A percentile compares a stretch with the other conserved stretches of the same genome.
These are phyloP conservation scores for Chrysopa pallens DNA, from an alignment of 1,140 invertebrate genomes.

Conservation along the genomic window DNA sequence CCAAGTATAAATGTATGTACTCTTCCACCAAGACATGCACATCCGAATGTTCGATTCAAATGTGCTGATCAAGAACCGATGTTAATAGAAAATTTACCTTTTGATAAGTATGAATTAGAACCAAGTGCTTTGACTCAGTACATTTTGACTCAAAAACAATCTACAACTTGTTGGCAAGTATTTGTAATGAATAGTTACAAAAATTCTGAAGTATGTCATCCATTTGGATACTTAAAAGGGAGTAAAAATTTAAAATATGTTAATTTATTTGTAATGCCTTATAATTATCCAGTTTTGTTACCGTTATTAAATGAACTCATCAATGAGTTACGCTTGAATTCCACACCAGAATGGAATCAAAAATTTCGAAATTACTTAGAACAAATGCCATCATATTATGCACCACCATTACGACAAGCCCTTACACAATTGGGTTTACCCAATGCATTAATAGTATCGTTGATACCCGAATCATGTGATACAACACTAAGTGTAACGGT, in stretches of 20 bases:
- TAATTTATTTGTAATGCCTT: slow-evolving; percentile 89
- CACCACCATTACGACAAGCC: slow-evolving; percentile 60
- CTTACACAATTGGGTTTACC: slow-evolving; percentile 62
- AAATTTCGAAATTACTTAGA: slow-evolving; percentile 81
- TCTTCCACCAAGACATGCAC: slow-evolving; percentile 62
- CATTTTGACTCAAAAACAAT: slow-evolving; percentile 80
- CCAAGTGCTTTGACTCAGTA: slow-evolving; percentile 85
- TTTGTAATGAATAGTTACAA: slow-evolving; percentile 73
- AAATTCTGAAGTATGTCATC: slow-evolving; percentile 61
- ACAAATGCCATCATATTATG: slow-evolving; percentile 88
- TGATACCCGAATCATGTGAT: slow-evolving; percentile 77
- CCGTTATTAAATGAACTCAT: slow-evolving; percentile 81
- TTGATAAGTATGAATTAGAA: slow-evolving; percentile 94
- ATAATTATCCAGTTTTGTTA: slow-evolving; percentile 86
- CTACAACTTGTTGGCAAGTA: slow-evolving; percentile 90
- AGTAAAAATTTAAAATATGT: slow-evolving; percentile 79
- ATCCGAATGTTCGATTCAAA: slow-evolving; percentile 81
- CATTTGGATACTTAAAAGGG: slow-evolving; percentile 91
- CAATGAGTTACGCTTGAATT: slow-evolving; percentile 59
- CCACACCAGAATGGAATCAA: slow-evolving; percentile 49
- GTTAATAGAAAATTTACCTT: slow-evolving; percentile 86
- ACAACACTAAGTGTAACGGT: slow-evolving; percentile 79
- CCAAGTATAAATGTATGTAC: slow-evolving; percentile 65
- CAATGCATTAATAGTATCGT: slow-evolving; percentile 46
- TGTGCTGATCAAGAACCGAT: slow-evolving; percentile 80